Evolutionary conservation across 2,888 invertebrate species (phyloP).

Genomic region (Ormyrus nitidulus): DNA sequence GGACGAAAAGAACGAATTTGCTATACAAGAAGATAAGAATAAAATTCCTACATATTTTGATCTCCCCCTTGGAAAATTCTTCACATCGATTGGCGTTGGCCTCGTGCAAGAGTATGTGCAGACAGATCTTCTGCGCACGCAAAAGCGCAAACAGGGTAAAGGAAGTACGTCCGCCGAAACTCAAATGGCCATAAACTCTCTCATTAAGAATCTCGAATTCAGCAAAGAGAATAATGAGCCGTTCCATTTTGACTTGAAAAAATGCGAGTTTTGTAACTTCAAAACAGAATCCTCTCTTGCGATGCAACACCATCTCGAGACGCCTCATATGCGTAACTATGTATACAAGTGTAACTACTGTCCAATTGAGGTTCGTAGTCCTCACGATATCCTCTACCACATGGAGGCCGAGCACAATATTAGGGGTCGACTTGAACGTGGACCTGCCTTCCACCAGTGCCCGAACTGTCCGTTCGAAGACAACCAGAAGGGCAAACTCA

Average conservation of each 20-base stretch:
- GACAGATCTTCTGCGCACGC: conserved; percentile 91
- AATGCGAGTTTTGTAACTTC: conserved; percentile 93
- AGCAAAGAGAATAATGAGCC: conserved; percentile 91
- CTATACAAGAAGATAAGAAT: conserved; percentile 66
- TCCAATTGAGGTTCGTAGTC: conserved; percentile 86
- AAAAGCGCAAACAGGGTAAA: conserved; percentile 88
- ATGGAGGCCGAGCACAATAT: conserved; percentile 94
- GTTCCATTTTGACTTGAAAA: conserved; percentile 84
- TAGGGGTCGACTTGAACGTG: conserved; percentile 88
- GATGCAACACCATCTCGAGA: conserved; percentile 91
- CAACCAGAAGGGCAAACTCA: conserved; percentile 93
- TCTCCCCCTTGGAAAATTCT: conserved; percentile 91
- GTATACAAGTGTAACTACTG: conserved; percentile 92
- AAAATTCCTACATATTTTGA: conserved; percentile 87
- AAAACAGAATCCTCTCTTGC: conserved; percentile 90
- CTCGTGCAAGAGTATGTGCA: conserved; percentile 95
- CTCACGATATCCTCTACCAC: conserved; percentile 92
- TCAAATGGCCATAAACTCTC: conserved; percentile 86
- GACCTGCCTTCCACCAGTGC: conserved; percentile 92
- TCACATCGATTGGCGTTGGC: conserved; percentile 93
- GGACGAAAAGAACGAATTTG: conserved; percentile 63
- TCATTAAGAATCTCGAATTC: conserved; percentile 89
- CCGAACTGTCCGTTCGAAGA: conserved; percentile 96
- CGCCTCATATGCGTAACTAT: conserved; percentile 93
- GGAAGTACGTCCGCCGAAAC: conserved; percentile 82